Base-by-base conservation (phyloP, 2,888 invertebrate species). In the Drosophila paucipuncta region DNA sequence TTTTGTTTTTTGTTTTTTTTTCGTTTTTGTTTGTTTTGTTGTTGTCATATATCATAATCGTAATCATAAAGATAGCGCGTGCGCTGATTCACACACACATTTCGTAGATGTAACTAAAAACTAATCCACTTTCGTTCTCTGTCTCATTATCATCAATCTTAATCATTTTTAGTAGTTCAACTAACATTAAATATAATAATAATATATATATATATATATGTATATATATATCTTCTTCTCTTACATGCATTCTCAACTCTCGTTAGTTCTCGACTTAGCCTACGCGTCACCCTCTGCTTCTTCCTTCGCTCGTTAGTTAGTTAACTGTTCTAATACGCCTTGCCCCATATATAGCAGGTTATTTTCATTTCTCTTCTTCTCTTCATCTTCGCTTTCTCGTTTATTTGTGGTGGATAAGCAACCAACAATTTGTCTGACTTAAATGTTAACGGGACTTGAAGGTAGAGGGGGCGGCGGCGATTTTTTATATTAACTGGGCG, bases 171-270 rank as follows among this genome's bases (percentile, higher is more conserved):
- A 86, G 85, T 85, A 89, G 85, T 84, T 85, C 90, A 85, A 89
- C 85, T 85, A 85, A 85, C 90, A 87, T 85, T 85, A 85, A 89
- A 85, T 89, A 84, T 89, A 89, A 76, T 82, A 69, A 41, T 63
- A 58, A 64, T 85, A 72, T 41, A 76, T 78, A 73, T 63, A 71
- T 62, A 73, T 77, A 66, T 63, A 72, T 61, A 66, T 57, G 60
- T 75, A 33, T 43, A 61, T 60, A 54, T 57, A 28, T 61, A 22
- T 66, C 37, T 52, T 73, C 55, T 55, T 71, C 69, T 65, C 65
- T 13, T 65, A 25, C 39, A 7, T 60, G 54, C 59, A 43, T 47
- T 55, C 50, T 39, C 54, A 54, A 39, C 31, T 53, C 67, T 72
- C 31, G 63, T 66, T 80, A 76, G 76, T 78, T 72, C 5, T 61